Evolutionary conservation across 2,797 vertebrate genomes (phyloP).

Genomic region (Natrix natrix): DNA sequence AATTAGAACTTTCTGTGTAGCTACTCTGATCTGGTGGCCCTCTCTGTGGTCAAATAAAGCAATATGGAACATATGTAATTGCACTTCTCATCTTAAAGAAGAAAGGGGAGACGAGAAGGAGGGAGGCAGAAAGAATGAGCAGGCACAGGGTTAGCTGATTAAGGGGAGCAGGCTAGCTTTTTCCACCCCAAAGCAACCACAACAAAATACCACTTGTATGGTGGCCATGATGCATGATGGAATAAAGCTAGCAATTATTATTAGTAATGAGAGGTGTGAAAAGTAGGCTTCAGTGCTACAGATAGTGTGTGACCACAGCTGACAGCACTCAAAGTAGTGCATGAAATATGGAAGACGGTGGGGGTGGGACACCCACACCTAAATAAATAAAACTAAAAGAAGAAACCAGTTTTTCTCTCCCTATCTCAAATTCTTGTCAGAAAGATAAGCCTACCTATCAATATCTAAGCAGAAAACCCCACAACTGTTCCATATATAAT

Average conservation of each 20-base stretch:
- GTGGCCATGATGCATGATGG: not conserved
- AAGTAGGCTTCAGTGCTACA: not conserved
- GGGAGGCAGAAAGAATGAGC: not conserved
- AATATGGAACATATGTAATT: not conserved
- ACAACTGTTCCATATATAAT: not conserved
- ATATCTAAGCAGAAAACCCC: not conserved
- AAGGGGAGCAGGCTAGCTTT: not conserved
- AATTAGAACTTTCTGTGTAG: not conserved
- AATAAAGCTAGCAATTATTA: not conserved
- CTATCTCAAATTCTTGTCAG: not conserved
- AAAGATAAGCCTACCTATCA: not conserved
- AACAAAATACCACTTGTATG: not conserved
- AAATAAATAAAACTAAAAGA: not conserved
- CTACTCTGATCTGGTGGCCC: not conserved
- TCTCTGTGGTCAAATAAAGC: not conserved
- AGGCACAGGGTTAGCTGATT: not conserved
- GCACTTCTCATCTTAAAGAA: not conserved
- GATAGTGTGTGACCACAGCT: not conserved
- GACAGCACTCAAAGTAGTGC: not conserved
- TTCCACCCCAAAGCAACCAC: not conserved
- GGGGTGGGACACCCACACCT: not conserved
- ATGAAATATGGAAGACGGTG: not conserved
- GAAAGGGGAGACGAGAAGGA: not conserved
- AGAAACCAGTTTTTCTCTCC: not conserved
- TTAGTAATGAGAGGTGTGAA: not conserved